Evolutionary conservation across 2,113 vertebrate species (phyloP).

Genomic region (Eudyptes chrysolophus): DNA sequence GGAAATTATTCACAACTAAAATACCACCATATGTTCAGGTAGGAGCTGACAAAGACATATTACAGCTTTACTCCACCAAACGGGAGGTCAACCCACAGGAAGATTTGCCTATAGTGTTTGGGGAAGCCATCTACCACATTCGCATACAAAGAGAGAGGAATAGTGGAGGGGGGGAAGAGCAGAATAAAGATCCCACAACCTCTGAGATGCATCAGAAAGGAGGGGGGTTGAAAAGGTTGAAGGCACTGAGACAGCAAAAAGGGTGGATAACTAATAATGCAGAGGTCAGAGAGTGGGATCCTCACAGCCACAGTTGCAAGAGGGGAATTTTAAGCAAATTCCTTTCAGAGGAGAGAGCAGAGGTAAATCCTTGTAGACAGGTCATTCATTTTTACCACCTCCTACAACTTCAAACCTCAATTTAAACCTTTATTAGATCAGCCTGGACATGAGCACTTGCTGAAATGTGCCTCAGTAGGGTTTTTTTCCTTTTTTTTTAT

Average conservation of each 20-base stretch:
- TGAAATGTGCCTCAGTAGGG: background rate
- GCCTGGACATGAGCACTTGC: background rate
- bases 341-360: background rate
- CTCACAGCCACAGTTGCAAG: background rate
- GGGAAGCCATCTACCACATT: background rate
- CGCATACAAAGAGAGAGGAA: background rate
- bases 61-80: background rate
- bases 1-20: background rate
- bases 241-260: background rate
- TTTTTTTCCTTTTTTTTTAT: background rate
- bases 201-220: background rate
- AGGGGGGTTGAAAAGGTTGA: background rate
- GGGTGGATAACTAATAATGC: background rate
- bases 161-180: background rate
- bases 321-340: constrained; percentile 37
- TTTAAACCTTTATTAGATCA: constrained; percentile 30
- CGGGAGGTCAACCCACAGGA: background rate
- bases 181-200: background rate
- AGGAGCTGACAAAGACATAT: background rate
- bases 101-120: background rate
- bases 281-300: background rate
- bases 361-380: constrained; percentile 20
- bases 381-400: constrained; percentile 39
- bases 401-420: background rate
- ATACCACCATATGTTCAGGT: background rate